phyloP scores from a whole-genome alignment of 1,140 invertebrate species.

The Choristoneura fumiferana region DNA sequence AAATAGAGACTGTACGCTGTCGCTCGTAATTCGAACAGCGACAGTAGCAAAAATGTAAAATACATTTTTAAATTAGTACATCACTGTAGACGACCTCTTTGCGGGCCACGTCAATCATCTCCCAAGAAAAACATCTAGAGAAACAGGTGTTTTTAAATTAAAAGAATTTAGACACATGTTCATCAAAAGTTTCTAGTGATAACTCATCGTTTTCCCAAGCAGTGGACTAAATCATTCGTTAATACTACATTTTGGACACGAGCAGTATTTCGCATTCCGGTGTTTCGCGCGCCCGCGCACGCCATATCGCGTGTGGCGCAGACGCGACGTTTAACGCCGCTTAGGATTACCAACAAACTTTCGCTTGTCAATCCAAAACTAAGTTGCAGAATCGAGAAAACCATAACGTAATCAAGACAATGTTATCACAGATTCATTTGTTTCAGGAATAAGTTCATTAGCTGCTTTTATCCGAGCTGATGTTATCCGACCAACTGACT shows the following conservation, averaged over 20 bases:
- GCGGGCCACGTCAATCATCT: slow-evolving; percentile 7
- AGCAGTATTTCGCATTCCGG: slow-evolving; percentile 7
- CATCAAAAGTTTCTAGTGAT: not conserved
- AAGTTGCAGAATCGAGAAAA: too few relatives aligned
- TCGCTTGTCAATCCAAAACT: slow-evolving; percentile 32
- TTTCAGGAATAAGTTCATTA: too few relatives aligned
- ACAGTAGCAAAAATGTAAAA: not conserved
- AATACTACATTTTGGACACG: not conserved
- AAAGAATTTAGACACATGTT: too few relatives aligned
- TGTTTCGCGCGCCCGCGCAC: slow-evolving; percentile 37
- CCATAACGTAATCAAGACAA: too few relatives aligned
- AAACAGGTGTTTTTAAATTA: too few relatives aligned
- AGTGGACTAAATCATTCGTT: slow-evolving; percentile 6
- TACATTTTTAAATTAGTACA: not conserved
- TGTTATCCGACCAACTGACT: too few relatives aligned
- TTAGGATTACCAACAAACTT: slow-evolving; percentile 40
- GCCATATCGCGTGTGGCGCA: slow-evolving; percentile 54
- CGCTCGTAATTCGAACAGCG: not conserved
- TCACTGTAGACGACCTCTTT: not conserved
- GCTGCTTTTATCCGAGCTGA: too few relatives aligned
- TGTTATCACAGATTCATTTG: too few relatives aligned
- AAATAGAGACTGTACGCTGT: not conserved
- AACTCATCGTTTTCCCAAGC: not conserved
- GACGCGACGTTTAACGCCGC: slow-evolving; percentile 39
- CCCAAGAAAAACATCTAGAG: too few relatives aligned